Base-by-base conservation (phyloP, 2,797 vertebrate species). In the Distichodus sexfasciatus region DNA sequence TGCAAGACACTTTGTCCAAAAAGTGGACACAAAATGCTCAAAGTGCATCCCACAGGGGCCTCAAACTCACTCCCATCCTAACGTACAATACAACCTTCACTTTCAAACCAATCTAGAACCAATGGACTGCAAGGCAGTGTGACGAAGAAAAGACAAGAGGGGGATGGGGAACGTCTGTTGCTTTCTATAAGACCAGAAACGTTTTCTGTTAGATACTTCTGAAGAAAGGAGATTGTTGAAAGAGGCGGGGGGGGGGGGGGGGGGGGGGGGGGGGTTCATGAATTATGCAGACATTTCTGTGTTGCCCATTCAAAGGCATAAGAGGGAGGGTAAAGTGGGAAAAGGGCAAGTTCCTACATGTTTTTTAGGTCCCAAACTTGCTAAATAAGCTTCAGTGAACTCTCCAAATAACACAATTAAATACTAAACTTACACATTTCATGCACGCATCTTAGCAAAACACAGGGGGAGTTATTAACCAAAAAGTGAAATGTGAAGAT, bases 11-110 rank as follows among this genome's bases (percentile, higher is more conserved):
- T 21, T 24, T 17, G 29, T 50, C 33, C 38, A 59, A 43, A 55
- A 47, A 72, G 46, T 64, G 67, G 48, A 43, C 66, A 66, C 40
- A 66, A 51, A 78, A 66, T 71, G 53, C 21, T 54, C 47, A 33
- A 36, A 24, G 40, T 44, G 43, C 17, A 21, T 14, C n/a, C 51
- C n/a, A 14, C 1, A 44, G 14, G 4, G 8, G 11, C 57, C 21
- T 43, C 35, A 51, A 24, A 15, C 36, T 46, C 35, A 10, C 26
- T 23, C 23, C 43, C 43, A 23, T 43, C 36, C 21, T 6, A 15
- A 10, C 5, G 33, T 33, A 14, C 33, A 28, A 17, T 8, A 19
- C 43, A 33, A 29, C 31, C 41, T 53, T 50, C 61, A 41, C 15
- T 55, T 72, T 46, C 47, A 63, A 40, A 12, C 38, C 46, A 36